phyloP scores from a whole-genome alignment of 2,113 vertebrate genomes.

The Zapornia atra region DNA sequence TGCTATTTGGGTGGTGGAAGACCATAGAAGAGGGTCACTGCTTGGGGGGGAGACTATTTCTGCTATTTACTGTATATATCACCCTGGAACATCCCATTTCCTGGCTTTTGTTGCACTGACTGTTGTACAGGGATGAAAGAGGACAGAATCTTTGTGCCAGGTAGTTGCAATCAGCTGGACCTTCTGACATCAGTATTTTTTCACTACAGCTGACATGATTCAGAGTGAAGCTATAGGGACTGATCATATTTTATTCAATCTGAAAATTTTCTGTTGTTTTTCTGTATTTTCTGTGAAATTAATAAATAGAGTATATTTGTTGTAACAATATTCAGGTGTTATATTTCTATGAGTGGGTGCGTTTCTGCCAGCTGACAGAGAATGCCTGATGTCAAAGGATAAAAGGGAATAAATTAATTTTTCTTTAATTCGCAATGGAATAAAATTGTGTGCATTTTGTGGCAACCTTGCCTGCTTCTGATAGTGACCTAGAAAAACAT shows the following conservation, averaged over 20 bases:
- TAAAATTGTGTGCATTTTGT: not conserved
- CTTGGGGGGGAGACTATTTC: not conserved
- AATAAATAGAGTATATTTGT: not conserved
- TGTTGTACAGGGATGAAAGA: not conserved
- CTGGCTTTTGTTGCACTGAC: not conserved
- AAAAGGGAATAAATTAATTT: not conserved
- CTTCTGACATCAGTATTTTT: not conserved
- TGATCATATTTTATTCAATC: not conserved
- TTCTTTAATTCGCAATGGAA: not conserved
- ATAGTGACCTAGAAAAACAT: not conserved
- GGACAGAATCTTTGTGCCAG: not conserved
- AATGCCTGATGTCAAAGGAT: not conserved
- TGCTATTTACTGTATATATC: not conserved
- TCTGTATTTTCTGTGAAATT: not conserved
- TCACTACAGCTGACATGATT: not conserved
- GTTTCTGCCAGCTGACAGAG: not conserved
- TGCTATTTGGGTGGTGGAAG: not conserved
- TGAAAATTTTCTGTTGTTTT: not conserved
- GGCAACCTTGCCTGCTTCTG: not conserved
- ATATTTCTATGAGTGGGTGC: not conserved
- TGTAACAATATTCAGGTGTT: not conserved
- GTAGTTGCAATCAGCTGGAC: not conserved
- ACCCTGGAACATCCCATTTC: not conserved
- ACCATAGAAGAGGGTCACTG: not conserved
- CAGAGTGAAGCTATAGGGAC: not conserved